A percentile compares a stretch with the other conserved stretches of the same genome.
These are phyloP conservation scores for Limnephilus lunatus DNA, from an alignment of 2,888 invertebrate species.

Conservation along the genomic window DNA sequence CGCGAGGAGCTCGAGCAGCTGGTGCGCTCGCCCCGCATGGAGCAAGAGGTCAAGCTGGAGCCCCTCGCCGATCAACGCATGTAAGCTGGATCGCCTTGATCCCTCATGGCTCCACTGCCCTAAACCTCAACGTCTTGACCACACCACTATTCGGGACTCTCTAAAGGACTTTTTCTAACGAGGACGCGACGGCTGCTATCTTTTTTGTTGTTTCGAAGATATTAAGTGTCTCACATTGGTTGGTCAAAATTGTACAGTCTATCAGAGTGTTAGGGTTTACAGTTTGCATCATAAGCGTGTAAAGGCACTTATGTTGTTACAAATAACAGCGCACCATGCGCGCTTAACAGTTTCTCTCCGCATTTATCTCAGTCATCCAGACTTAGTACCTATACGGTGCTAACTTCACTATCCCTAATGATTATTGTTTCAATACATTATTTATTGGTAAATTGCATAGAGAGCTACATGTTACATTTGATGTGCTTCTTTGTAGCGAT, in stretches of 20 bases:
- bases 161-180: neutral
- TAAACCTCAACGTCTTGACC: neutral
- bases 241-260: neutral
- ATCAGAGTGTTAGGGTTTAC: neutral
- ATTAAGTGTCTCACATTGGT: neutral
- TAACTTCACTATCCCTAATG: neutral
- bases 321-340: neutral
- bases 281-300: neutral
- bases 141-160: neutral
- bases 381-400: neutral
- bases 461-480: neutral
- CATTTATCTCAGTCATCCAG: neutral
- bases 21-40: slow-evolving; percentile 52
- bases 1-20: slow-evolving; percentile 78
- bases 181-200: neutral
- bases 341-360: neutral
- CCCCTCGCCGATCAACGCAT: slow-evolving; percentile 79
- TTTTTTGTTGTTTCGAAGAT: neutral
- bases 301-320: neutral
- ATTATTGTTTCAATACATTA: neutral
- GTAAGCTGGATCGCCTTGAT: slow-evolving; percentile 33
- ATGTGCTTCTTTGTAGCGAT: slow-evolving; percentile 9
- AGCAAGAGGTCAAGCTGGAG: slow-evolving; percentile 81
- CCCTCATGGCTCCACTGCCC: neutral
- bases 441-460: neutral